A percentile compares a stretch with the other conserved stretches of the same genome.
phyloP scores from a whole-genome alignment of 2,797 vertebrate species.

The Psittacula echo region DNA sequence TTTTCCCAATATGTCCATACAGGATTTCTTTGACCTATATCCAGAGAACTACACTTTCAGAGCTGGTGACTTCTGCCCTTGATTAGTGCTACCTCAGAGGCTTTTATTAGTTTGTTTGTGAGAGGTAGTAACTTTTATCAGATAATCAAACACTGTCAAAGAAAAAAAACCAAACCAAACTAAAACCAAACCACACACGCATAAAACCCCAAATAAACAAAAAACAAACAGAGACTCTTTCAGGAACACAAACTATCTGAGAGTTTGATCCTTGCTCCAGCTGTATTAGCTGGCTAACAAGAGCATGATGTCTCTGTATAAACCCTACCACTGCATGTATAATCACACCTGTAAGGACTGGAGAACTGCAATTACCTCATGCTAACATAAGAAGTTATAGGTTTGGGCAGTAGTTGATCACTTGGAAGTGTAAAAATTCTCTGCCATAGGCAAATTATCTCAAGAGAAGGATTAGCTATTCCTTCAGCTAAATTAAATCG shows the following conservation, averaged over 20 bases:
- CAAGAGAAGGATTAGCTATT: neutral
- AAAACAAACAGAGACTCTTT: neutral
- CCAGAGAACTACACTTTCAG: neutral
- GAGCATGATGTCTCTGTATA: neutral
- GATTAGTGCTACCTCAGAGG: neutral
- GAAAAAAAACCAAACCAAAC: neutral
- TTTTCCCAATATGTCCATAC: neutral
- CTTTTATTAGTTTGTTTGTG: neutral
- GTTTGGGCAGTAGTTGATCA: neutral
- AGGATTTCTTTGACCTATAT: neutral
- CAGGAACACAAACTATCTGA: neutral
- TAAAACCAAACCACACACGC: neutral
- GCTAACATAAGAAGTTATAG: neutral
- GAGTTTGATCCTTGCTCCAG: neutral
- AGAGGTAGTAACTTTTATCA: neutral
- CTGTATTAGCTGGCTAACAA: neutral
- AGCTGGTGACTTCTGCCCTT: neutral
- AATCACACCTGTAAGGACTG: neutral
- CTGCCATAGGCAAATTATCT: neutral
- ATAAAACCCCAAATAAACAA: neutral
- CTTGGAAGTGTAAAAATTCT: neutral
- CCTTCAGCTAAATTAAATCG: neutral
- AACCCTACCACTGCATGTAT: neutral
- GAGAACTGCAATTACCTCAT: neutral
- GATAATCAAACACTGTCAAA: neutral